phyloP scores from a whole-genome alignment of 2,113 vertebrate genomes.

The Pipa parva region DNA sequence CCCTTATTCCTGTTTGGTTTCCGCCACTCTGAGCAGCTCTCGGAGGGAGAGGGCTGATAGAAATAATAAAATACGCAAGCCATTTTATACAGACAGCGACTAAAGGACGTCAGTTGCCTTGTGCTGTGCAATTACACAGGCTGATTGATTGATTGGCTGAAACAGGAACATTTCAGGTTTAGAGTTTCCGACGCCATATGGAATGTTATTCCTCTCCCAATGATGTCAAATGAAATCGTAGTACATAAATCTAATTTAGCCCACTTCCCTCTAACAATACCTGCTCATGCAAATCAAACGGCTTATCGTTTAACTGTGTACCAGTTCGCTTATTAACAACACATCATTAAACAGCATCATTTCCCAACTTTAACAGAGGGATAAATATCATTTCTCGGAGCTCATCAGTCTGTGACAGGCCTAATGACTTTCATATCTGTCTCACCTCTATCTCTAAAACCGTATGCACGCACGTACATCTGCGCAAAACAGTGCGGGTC shows the following conservation, averaged over 20 bases:
- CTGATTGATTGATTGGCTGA: conserved; percentile 23
- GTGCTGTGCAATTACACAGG: background rate
- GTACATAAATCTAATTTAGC: background rate
- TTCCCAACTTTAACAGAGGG: background rate
- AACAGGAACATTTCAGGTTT: background rate
- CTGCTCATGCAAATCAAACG: conserved; percentile 4
- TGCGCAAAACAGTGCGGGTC: background rate
- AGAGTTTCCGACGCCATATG: background rate
- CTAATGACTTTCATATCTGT: no score
- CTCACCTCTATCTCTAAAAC: background rate
- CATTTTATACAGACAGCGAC: background rate
- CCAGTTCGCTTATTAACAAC: background rate
- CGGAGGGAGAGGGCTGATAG: background rate
- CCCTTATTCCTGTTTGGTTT: conserved; percentile 27
- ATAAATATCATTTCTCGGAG: background rate
- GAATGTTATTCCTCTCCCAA: background rate
- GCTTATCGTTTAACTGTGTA: background rate
- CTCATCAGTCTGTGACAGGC: background rate
- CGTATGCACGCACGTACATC: background rate
- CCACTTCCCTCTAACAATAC: conserved; percentile 3
- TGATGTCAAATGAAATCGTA: background rate
- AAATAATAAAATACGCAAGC: background rate
- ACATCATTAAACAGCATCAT: no score
- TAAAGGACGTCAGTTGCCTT: conserved; percentile 4
- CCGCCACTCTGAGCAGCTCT: conserved; percentile 14